Evolutionary conservation across 2,888 invertebrate genomes (phyloP), one percentile per base, ranked within the genome.

Genomic region (Ligdia adustata): DNA sequence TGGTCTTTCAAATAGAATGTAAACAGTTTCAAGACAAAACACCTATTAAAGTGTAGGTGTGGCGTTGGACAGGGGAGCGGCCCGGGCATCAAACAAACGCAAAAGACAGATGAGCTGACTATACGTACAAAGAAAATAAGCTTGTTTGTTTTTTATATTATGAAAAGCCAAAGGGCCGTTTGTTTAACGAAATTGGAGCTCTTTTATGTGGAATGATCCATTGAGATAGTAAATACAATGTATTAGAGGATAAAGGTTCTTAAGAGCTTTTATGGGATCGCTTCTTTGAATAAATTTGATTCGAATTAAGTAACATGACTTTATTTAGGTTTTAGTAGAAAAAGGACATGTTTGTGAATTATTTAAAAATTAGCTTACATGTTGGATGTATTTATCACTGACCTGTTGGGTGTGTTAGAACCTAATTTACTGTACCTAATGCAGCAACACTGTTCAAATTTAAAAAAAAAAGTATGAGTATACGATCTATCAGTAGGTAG

Each of bases 11-110:
- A 26, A 29, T 7, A 16, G 18, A 35, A 40, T 35, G 35, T 31
- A 35, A 9, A 9, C 15, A 2, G 15, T 35, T 22, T 26, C 27
- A 37, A 33, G 28, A 39, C 27, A 48, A n/a, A 35, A 48, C 12
- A 37, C 32, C 33, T 33, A 38, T 43, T 26, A 32, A 41, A 31
- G 14, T 6, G 31, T 34, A 45, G 52, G 57, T 20, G 49, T 42
- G 55, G 43, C 40, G 11, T 37, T 18, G 37, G 26, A 42, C 47
- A 48, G 39, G 43, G 57, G 52, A 39, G 54, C 20, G 44, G 42
- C 9, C n/a, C 31, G 38, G 13, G 37, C 39, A 28, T 45, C 48
- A 55, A 55, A 52, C 54, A 52, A 49, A 49, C 49, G 5, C 26
- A 14, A 20, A 47, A 55, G 44, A 56, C 52, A 47, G 47, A 52